Conservation (phyloP, 2,797 vertebrate genomes). For the Siniperca obscura region DNA sequence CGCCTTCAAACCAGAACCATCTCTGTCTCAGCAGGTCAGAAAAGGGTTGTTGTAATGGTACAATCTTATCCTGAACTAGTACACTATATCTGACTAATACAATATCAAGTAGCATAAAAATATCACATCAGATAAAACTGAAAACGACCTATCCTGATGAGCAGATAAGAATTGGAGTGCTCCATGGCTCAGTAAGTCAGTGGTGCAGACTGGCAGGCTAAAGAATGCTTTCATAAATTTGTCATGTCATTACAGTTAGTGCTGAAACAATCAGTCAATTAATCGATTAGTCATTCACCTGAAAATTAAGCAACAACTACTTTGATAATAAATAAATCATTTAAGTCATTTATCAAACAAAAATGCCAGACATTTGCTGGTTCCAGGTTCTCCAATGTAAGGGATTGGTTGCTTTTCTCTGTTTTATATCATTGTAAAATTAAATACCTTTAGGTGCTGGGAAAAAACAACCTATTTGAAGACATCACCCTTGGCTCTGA, state of each 20-base stretch:
- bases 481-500: too few relatives aligned
- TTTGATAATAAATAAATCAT: conserved; percentile 2
- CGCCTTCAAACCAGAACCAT: conserved; percentile 31
- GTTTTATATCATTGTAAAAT: background rate
- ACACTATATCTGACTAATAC: background rate
- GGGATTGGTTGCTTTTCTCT: background rate
- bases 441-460: background rate
- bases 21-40: background rate
- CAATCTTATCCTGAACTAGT: background rate
- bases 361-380: background rate
- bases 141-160: background rate
- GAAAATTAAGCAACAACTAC: background rate
- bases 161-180: background rate
- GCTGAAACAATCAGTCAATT: conserved; percentile 7
- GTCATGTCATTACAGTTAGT: background rate
- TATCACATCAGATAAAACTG: background rate
- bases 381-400: background rate
- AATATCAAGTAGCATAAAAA: background rate
- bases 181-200: background rate
- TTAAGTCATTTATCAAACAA: background rate
- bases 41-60: background rate
- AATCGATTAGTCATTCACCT: background rate
- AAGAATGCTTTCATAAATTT: conserved; percentile 3
- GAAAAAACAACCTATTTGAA: too few relatives aligned
- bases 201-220: background rate